Evolutionary conservation across 2,113 vertebrate genomes (phyloP).

Genomic region (Patagioenas fasciata): DNA sequence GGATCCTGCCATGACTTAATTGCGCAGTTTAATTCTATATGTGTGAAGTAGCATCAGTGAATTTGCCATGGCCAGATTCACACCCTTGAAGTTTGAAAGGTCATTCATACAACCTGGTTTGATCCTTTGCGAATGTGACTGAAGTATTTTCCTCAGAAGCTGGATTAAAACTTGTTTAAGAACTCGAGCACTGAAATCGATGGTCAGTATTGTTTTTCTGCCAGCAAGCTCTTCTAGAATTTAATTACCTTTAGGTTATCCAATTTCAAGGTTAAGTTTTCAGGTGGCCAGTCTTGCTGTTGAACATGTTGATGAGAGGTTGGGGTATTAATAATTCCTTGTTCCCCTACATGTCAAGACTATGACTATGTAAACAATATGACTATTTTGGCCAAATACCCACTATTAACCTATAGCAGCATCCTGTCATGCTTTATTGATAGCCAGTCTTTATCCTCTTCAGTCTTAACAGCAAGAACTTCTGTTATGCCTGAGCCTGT

Average conservation of each 20-base stretch:
- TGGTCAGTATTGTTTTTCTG: not conserved
- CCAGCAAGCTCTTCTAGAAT: not conserved
- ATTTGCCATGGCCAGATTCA: not conserved
- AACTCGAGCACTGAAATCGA: not conserved
- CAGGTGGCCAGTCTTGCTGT: not conserved
- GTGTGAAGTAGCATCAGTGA: not conserved
- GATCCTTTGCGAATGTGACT: not conserved
- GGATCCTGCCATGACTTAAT: not conserved
- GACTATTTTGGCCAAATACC: not conserved
- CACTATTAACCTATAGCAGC: not conserved
- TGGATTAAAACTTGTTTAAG: not conserved
- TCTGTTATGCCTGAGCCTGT: not conserved
- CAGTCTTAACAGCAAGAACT: not conserved
- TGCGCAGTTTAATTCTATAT: not conserved
- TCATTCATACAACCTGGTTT: not conserved
- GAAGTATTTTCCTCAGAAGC: not conserved
- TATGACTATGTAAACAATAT: not conserved
- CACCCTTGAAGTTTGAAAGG: not conserved
- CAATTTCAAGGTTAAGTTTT: constrained; percentile 43
- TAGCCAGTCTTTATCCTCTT: not conserved
- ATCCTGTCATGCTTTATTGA: not conserved
- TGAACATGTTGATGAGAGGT: not conserved
- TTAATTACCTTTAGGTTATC: constrained; percentile 12
- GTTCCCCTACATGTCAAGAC: not conserved
- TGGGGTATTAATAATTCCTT: not conserved